Conservation (phyloP, 1,140 invertebrate species). For the Calephelis virginiensis region DNA sequence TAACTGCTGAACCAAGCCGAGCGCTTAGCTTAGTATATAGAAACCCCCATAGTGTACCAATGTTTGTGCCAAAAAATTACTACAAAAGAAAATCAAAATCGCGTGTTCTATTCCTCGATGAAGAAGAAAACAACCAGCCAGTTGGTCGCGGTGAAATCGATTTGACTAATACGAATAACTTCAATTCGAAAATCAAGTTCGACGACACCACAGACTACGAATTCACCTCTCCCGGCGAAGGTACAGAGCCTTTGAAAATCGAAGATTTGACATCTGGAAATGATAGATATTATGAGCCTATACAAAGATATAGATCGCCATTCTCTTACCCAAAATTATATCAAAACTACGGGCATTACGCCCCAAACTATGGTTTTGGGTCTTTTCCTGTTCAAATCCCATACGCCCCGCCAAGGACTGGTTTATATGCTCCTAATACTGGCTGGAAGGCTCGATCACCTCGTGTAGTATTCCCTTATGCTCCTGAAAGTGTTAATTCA, state of each 20-base stretch:
- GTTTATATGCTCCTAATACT: constrained; percentile 41
- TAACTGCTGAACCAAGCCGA: constrained; percentile 54
- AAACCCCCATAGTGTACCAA: constrained; percentile 51
- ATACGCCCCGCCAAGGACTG: constrained; percentile 54
- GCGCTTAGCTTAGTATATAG: constrained; percentile 59
- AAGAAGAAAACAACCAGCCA: constrained; percentile 51
- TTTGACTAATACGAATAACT: constrained; percentile 42
- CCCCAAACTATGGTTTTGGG: constrained; percentile 55
- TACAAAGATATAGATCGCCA: constrained; percentile 40
- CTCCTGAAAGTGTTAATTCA: constrained; percentile 57
- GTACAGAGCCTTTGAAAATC: constrained; percentile 28
- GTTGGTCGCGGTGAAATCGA: constrained; percentile 63
- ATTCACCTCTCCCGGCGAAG: constrained; percentile 54
- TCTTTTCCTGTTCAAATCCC: constrained; percentile 37
- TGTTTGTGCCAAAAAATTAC: constrained; percentile 57
- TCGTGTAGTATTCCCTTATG: constrained; percentile 79
- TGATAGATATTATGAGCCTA: constrained; percentile 58
- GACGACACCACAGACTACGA: constrained; percentile 61
- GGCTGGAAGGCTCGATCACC: constrained; percentile 79
- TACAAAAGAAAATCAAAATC: constrained; percentile 44
- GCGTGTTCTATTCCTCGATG: constrained; percentile 59
- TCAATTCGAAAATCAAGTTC: constrained; percentile 59
- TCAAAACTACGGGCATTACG: constrained; percentile 59
- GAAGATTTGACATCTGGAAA: constrained; percentile 46
- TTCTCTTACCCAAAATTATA: constrained; percentile 51